Conservation (phyloP, 2,797 vertebrate species). For the Pelodytes ibericus region DNA sequence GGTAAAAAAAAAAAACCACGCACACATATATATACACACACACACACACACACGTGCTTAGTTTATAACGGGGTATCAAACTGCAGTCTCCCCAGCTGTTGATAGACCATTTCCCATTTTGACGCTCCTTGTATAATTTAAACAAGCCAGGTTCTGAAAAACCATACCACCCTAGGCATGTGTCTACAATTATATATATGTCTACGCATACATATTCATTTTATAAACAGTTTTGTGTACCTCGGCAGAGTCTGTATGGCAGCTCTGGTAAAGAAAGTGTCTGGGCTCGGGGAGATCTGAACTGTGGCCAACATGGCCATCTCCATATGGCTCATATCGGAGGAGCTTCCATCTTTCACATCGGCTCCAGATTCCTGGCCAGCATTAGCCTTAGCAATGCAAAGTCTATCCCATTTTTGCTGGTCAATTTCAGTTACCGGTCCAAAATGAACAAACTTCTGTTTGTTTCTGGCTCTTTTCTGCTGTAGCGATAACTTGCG, state of each 20-base stretch:
- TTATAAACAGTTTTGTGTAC: no score
- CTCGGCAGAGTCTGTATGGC: conserved; percentile 58
- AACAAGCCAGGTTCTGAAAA: no score
- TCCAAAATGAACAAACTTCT: conserved; percentile 90
- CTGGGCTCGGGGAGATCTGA: conserved; percentile 28
- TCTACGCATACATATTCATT: no score
- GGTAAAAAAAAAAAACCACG: no score
- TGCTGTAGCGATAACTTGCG: conserved; percentile 77
- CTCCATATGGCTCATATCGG: conserved; percentile 27
- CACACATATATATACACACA: no score
- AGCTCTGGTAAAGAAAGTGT: conserved; percentile 25
- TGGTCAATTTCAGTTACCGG: conserved; percentile 92
- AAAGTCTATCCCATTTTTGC: conserved; percentile 78
- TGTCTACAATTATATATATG: no score
- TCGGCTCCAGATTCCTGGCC: conserved; percentile 52
- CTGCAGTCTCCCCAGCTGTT: no score
- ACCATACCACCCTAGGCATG: no score
- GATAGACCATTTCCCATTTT: no score
- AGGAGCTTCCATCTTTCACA: not conserved
- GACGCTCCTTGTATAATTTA: no score
- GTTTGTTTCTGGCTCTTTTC: conserved; percentile 69
- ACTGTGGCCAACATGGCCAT: conserved; percentile 13
- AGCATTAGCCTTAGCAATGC: conserved; percentile 71
- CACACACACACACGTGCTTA: no score
- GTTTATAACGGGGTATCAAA: no score